These are phyloP conservation scores for Troides helena DNA, from an alignment of 2,888 invertebrate species.

Conservation along the genomic window DNA sequence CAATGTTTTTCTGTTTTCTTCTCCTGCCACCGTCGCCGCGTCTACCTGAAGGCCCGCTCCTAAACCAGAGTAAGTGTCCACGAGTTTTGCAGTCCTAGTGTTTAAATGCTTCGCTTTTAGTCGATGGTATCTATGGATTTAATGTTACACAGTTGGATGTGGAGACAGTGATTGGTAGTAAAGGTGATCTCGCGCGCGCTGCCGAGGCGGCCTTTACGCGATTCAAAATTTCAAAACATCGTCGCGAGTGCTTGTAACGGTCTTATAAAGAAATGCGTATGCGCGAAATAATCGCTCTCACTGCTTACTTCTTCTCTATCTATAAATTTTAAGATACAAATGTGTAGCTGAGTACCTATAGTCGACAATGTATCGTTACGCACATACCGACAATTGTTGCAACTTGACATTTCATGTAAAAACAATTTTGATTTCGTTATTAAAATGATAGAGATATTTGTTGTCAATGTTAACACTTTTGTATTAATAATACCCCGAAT, in stretches of 20 bases:
- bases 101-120: conserved; percentile 66
- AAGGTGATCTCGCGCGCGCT: conserved; percentile 41
- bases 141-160: conserved; percentile 54
- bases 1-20: conserved; percentile 55
- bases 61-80: conserved; percentile 83
- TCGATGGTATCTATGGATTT: conserved; percentile 47
- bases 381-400: no score
- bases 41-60: conserved; percentile 82
- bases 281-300: conserved; percentile 64
- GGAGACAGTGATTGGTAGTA: conserved; percentile 53
- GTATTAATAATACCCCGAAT: no score
- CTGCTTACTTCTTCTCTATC: conserved; percentile 60
- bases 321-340: conserved; percentile 50
- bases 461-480: no score
- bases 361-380: conserved; percentile 11
- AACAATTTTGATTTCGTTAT: no score
- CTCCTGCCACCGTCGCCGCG: conserved; percentile 61
- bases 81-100: conserved; percentile 39
- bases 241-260: conserved; percentile 54
- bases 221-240: conserved; percentile 46
- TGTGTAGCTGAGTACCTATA: conserved; percentile 33
- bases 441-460: no score
- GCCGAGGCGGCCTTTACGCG: conserved; percentile 39
- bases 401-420: no score
- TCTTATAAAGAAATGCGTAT: conserved; percentile 61